Evolutionary conservation across 2,888 invertebrate species (phyloP), one percentile per base, ranked within the genome.

Genomic region (Heliconius hortense): DNA sequence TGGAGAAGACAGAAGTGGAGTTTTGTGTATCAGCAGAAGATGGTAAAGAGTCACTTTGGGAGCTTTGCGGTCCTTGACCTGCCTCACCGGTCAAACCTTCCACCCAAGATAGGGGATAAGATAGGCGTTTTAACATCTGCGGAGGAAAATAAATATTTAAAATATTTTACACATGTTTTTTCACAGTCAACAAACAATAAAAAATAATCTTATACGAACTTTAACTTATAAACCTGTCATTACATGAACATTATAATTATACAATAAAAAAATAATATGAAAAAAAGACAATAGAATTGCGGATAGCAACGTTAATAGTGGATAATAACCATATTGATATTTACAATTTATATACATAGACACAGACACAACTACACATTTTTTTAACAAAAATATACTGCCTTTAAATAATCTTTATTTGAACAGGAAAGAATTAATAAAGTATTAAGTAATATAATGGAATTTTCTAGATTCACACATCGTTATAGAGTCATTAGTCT

Each of bases 51-150:
- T 95, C 92, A 79, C 92, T 86, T 81, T 95, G 95, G 4, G 95
- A 94, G 79, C 89, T 83, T 84, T 92, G 89, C 90, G 95, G 95
- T 80, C 95, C 83, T 85, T 92, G 89, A 90, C 95, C 95, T 80
- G 95, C 96, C 80, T 97, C 97, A 76, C 97, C 96, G 0, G 97
- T 96, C 63, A 97, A 93, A 2, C 98, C 97, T 88, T 98, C 98
- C 95, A 98, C 97, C 98, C 98, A 98, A 3, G 98, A 96, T 73
- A 98, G 91, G 24, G 98, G 98, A 94, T 98, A 98, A 0, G 98
- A 98, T 78, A 98, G 95, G 83, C 98, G 95, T 92, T 98, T 98
- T 83, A 98, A 94, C 97, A 98, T 98, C 97, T 98, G 26, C 15
- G 70, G 63, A 2, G 31, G 31, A 18, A 18, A 21, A 28, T 13